These are phyloP conservation scores for Nephrocerus scutellatus DNA, from an alignment of 2,888 invertebrate species.

Conservation along the genomic window DNA sequence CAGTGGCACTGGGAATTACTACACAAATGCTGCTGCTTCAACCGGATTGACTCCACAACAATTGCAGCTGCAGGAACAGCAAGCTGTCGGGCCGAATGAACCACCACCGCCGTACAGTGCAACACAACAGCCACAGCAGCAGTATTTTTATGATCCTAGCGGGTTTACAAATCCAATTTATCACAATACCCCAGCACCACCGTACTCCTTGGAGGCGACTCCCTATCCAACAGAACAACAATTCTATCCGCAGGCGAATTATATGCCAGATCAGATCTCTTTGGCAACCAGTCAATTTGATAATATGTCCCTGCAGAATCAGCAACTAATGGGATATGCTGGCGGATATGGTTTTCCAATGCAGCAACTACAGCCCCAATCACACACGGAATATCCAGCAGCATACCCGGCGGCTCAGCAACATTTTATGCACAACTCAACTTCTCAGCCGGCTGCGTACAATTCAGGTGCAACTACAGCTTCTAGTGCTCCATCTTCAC, in stretches of 20 bases:
- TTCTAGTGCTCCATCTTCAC: too few species aligned
- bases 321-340: constrained; percentile 13
- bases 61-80: too few species aligned
- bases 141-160: constrained; percentile 37
- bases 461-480: too few species aligned
- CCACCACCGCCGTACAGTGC: constrained; percentile 41
- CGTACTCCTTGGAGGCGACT: constrained; percentile 38
- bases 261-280: too few species aligned
- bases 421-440: too few species aligned
- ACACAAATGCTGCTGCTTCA: constrained; percentile 8
- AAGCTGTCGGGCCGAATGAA: constrained; percentile 39
- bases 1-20: constrained; percentile 10
- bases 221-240: constrained; percentile 28
- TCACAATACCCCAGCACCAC: constrained; percentile 41
- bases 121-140: constrained; percentile 31
- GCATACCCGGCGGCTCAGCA: too few species aligned
- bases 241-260: constrained; percentile 9
- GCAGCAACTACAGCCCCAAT: neutral
- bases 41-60: too few species aligned
- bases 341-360: constrained; percentile 1
- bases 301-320: constrained; percentile 26
- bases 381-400: constrained; percentile 7
- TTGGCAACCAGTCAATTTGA: too few species aligned
- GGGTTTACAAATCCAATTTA: constrained; percentile 45
- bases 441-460: too few species aligned